These are phyloP conservation scores for Zhengitettix transpicula DNA, from an alignment of 2,888 invertebrate species.

Conservation along the genomic window DNA sequence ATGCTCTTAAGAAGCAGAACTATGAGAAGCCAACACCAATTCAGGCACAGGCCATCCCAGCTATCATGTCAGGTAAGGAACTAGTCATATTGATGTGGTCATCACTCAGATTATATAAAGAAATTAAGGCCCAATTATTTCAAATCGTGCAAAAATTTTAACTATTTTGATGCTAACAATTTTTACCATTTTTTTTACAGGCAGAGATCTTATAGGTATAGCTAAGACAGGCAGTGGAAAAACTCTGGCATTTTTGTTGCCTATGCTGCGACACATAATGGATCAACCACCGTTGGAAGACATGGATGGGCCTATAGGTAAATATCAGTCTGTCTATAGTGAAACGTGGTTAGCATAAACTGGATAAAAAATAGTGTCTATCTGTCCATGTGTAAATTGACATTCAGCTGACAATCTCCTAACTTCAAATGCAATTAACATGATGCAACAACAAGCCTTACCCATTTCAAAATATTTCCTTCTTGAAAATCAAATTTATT, in stretches of 20 bases:
- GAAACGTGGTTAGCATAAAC: too few species aligned
- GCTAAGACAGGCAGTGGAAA: conserved; percentile 99
- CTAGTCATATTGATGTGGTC: background rate
- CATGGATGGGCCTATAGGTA: conserved; percentile 84
- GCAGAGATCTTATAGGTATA: conserved; percentile 90
- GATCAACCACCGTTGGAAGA: conserved; percentile 91
- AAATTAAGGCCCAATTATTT: background rate
- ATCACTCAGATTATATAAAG: background rate
- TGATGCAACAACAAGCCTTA: too few species aligned
- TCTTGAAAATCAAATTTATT: too few species aligned
- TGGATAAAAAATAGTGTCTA: too few species aligned
- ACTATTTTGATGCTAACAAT: background rate
- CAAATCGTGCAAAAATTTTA: background rate
- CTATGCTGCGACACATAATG: conserved; percentile 91
- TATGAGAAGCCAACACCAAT: conserved; percentile 98
- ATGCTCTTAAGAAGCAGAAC: conserved; percentile 70
- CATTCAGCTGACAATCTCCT: too few species aligned
- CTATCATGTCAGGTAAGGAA: conserved; percentile 82
- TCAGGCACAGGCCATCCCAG: conserved; percentile 93
- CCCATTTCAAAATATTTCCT: too few species aligned
- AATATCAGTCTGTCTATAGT: conserved; percentile 13
- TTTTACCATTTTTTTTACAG: conserved; percentile 10
- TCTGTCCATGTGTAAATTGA: too few species aligned
- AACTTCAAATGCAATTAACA: too few species aligned
- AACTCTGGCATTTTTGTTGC: conserved; percentile 91